Evolutionary conservation across 2,797 vertebrate genomes (phyloP).

Genomic region (Phoxinus dragarum): DNA sequence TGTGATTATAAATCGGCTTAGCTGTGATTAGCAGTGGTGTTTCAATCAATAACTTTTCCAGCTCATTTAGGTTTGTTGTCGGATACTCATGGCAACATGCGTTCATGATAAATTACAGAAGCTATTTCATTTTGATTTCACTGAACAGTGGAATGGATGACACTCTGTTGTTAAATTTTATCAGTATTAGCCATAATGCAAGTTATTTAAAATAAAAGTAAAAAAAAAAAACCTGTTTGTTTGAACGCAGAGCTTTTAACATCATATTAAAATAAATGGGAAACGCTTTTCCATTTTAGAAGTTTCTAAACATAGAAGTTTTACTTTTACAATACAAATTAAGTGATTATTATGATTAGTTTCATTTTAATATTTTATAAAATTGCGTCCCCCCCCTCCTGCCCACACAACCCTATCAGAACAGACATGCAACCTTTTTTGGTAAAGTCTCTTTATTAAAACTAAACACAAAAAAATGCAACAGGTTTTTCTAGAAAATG

Average conservation of each 20-base stretch:
- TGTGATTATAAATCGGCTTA: not conserved
- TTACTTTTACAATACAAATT: not conserved
- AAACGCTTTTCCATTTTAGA: not conserved
- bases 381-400: not conserved
- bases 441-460: too few relatives aligned
- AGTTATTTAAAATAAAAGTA: not conserved
- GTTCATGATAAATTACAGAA: not conserved
- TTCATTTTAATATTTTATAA: not conserved
- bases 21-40: not conserved
- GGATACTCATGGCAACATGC: not conserved
- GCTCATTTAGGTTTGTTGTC: not conserved
- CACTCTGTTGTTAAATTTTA: not conserved
- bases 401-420: not conserved
- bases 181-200: not conserved
- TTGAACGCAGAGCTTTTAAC: not conserved
- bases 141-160: not conserved
- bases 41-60: slow-evolving; percentile 16
- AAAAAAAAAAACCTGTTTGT: not conserved
- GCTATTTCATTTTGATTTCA: not conserved
- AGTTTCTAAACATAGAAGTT: not conserved
- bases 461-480: too few relatives aligned
- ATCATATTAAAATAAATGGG: not conserved
- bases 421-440: too few relatives aligned
- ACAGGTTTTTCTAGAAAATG: too few relatives aligned
- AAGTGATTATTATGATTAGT: not conserved